A percentile compares a stretch with the other conserved stretches of the same genome.
phyloP scores from a whole-genome alignment of 2,888 invertebrate species.

The Drosophila sordidapex region DNA sequence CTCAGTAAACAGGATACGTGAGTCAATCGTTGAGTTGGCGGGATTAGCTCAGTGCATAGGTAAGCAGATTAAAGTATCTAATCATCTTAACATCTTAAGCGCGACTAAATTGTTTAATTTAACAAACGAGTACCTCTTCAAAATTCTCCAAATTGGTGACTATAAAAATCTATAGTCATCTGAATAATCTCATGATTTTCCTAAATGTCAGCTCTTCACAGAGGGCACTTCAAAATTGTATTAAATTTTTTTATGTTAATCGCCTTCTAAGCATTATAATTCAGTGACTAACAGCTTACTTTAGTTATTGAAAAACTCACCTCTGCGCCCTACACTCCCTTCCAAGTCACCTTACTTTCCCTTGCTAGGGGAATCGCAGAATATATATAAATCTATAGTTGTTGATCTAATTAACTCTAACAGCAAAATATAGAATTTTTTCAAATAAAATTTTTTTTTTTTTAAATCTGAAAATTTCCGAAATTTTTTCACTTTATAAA shows the following conservation, averaged over 20 bases:
- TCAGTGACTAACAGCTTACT: neutral
- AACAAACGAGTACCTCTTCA: neutral
- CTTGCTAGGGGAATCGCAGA: too few species aligned
- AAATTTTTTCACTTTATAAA: too few species aligned
- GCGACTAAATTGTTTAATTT: neutral
- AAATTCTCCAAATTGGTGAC: too few species aligned
- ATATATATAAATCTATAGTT: too few species aligned
- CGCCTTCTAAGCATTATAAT: neutral
- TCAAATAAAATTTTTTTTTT: too few species aligned
- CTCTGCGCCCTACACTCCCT: too few species aligned
- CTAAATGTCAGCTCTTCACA: neutral
- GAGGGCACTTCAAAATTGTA: neutral
- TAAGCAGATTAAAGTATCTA: neutral
- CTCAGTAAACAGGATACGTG: slow-evolving; percentile 51
- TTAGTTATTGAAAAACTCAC: too few species aligned
- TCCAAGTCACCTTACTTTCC: too few species aligned
- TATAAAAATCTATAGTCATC: neutral
- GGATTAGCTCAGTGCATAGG: neutral
- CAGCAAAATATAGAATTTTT: too few species aligned
- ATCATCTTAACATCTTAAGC: neutral
- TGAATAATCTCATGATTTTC: neutral
- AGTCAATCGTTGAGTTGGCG: slow-evolving; percentile 1
- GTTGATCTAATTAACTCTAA: too few species aligned
- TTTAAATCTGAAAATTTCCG: too few species aligned
- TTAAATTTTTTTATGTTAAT: neutral